Evolutionary conservation across 2,888 invertebrate species (phyloP).

Genomic region (Colostygia pectinataria): DNA sequence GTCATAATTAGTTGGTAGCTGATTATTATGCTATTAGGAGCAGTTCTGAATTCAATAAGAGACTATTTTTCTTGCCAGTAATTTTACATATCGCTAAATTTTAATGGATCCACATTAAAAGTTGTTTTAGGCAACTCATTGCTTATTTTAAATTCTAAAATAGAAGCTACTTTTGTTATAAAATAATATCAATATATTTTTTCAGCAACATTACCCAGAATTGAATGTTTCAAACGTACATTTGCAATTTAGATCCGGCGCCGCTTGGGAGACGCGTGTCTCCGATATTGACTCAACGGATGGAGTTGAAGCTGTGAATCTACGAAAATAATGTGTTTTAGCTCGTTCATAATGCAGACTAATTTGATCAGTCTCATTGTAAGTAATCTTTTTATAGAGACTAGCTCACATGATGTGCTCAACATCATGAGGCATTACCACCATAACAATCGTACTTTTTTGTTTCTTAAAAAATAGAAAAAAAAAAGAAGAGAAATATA

Average conservation of each 20-base stretch:
- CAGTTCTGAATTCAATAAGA: no score
- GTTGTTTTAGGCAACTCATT: no score
- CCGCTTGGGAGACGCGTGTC: slow-evolving; percentile 56
- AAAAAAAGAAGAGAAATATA: not conserved
- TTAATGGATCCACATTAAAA: no score
- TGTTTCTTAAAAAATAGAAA: no score
- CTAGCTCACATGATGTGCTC: no score
- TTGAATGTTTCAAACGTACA: slow-evolving; percentile 57
- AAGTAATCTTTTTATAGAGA: no score
- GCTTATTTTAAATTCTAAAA: not conserved
- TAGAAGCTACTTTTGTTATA: not conserved
- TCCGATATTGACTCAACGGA: slow-evolving; percentile 55
- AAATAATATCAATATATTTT: slow-evolving; percentile 34
- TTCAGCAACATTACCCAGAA: slow-evolving; percentile 43
- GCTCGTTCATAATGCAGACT: not conserved
- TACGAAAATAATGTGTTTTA: slow-evolving; percentile 12
- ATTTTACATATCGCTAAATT: no score
- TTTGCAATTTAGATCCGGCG: slow-evolving; percentile 67
- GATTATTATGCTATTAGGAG: no score
- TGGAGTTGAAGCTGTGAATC: slow-evolving; percentile 40
- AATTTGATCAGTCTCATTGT: not conserved
- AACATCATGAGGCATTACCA: no score
- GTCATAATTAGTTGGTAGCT: no score
- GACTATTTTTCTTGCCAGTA: no score
- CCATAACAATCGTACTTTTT: no score